Conservation (phyloP, 2,113 vertebrate genomes). For the Epinephelus fuscoguttatus region DNA sequence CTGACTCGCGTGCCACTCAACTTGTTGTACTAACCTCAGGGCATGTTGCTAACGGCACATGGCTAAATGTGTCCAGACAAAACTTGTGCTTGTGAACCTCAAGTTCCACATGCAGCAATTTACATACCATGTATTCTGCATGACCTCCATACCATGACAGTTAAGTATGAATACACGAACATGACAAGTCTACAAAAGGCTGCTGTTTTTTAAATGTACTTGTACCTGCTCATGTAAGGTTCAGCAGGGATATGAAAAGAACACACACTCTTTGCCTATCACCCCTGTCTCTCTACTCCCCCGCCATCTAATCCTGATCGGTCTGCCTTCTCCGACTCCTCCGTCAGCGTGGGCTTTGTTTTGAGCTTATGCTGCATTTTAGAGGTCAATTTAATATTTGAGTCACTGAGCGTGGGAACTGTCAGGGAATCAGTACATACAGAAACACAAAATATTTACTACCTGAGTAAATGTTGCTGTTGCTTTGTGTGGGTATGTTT, state of each 20-base stretch:
- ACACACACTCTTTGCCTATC: slow-evolving; percentile 38
- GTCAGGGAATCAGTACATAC: not conserved
- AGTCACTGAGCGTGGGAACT: not conserved
- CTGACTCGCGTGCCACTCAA: too few relatives aligned
- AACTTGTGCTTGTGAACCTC: not conserved
- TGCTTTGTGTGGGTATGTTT: slow-evolving; percentile 1
- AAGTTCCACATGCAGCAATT: not conserved
- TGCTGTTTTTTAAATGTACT: not conserved
- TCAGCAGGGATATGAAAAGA: slow-evolving; percentile 72
- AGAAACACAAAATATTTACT: slow-evolving; percentile 9
- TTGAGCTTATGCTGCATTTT: slow-evolving; percentile 54
- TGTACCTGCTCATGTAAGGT: slow-evolving; percentile 39
- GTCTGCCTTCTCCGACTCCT: slow-evolving; percentile 71
- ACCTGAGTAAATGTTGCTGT: slow-evolving; percentile 3
- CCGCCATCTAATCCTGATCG: slow-evolving; percentile 85
- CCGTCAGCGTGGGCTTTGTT: slow-evolving; percentile 84
- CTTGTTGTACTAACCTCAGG: too few relatives aligned
- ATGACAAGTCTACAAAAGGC: too few relatives aligned
- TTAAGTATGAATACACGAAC: not conserved
- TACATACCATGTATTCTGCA: not conserved
- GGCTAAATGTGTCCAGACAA: not conserved
- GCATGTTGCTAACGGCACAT: too few relatives aligned
- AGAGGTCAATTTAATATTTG: slow-evolving; percentile 21
- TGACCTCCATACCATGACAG: not conserved
- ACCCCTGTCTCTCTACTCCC: slow-evolving; percentile 33